These are phyloP conservation scores for Euzetes globulus DNA, from an alignment of 2,888 invertebrate species.

Conservation along the genomic window DNA sequence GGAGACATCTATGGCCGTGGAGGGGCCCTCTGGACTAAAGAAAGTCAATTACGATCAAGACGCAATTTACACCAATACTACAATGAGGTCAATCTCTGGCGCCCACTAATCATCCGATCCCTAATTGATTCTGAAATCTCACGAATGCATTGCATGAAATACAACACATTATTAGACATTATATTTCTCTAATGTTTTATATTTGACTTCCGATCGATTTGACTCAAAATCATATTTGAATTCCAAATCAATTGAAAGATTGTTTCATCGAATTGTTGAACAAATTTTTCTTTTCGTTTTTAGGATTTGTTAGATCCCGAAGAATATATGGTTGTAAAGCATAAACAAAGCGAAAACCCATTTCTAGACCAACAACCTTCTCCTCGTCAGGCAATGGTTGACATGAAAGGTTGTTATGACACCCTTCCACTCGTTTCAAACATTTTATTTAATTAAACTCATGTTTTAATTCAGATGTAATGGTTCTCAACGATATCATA, in stretches of 20 bases:
- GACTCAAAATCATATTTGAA: background rate
- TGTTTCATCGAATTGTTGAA: no score
- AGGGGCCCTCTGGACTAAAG: constrained; percentile 63
- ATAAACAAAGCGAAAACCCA: constrained; percentile 72
- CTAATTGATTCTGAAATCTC: no score
- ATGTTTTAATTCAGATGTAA: constrained; percentile 65
- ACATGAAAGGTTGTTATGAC: constrained; percentile 78
- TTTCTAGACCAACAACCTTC: constrained; percentile 67
- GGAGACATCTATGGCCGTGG: constrained; percentile 72
- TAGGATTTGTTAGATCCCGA: constrained; percentile 54
- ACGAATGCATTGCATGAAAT: background rate
- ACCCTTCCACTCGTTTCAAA: no score
- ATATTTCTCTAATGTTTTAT: background rate
- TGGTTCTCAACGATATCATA: constrained; percentile 93
- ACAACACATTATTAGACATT: background rate
- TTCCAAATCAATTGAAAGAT: background rate
- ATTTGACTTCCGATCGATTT: background rate
- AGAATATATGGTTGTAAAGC: constrained; percentile 63
- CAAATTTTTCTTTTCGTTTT: background rate
- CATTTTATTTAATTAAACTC: background rate
- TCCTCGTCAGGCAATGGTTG: constrained; percentile 79
- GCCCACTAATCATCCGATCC: background rate
- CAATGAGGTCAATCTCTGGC: constrained; percentile 38
- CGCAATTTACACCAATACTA: constrained; percentile 41
- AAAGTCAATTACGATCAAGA: constrained; percentile 63